These are phyloP conservation scores for Solenodon paradoxus DNA, from an alignment of 2,113 vertebrate genomes.

Conservation along the genomic window DNA sequence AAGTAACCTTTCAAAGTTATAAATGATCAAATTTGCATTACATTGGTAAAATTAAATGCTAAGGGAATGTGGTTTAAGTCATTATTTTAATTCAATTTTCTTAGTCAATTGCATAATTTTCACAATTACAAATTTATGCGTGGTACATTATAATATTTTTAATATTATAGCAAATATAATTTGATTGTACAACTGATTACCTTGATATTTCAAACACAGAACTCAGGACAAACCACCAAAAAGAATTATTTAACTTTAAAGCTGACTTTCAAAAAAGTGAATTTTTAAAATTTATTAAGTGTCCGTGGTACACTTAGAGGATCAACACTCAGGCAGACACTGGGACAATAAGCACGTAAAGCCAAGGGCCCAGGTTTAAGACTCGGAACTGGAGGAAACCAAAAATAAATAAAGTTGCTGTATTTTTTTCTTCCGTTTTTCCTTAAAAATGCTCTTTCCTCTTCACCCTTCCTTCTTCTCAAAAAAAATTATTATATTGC, in stretches of 20 bases:
- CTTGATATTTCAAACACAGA: slow-evolving; percentile 69
- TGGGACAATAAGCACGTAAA: too few species aligned
- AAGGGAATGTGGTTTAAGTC: slow-evolving; percentile 40
- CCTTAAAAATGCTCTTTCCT: too few species aligned
- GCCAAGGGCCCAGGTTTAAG: too few species aligned
- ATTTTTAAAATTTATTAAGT: neutral
- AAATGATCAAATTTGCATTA: slow-evolving; percentile 55
- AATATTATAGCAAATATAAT: slow-evolving; percentile 32
- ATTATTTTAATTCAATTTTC: slow-evolving; percentile 35
- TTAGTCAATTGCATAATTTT: slow-evolving; percentile 54
- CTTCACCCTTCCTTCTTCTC: too few species aligned
- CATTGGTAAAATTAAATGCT: slow-evolving; percentile 37
- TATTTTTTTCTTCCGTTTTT: too few species aligned
- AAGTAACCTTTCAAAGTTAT: slow-evolving; percentile 28
- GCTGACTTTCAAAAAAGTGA: neutral
- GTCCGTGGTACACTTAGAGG: too few species aligned
- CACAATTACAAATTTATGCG: slow-evolving; percentile 56
- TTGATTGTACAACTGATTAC: slow-evolving; percentile 30
- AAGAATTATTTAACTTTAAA: neutral
- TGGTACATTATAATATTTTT: slow-evolving; percentile 31
- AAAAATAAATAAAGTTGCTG: too few species aligned
- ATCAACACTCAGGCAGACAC: too few species aligned
- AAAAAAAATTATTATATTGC: too few species aligned
- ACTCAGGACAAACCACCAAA: slow-evolving; percentile 18
- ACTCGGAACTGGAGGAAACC: too few species aligned